phyloP scores from a whole-genome alignment of 2,113 vertebrate species.

The Bujurquina vittata region DNA sequence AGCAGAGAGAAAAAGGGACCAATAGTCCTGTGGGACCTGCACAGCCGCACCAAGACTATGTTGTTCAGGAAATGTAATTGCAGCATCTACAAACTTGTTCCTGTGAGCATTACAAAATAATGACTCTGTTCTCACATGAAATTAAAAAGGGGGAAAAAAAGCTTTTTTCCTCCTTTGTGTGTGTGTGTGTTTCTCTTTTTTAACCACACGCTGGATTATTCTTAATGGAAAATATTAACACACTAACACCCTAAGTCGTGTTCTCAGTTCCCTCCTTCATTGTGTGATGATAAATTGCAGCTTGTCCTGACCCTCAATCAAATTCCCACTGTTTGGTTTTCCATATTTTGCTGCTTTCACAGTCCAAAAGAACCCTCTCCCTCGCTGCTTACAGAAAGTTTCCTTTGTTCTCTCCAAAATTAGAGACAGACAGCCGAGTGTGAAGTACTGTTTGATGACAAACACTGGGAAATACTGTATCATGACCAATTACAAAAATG shows the following conservation, averaged over 20 bases:
- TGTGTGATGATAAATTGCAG: slow-evolving; percentile 75
- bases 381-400: slow-evolving; percentile 42
- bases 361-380: slow-evolving; percentile 50
- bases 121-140: slow-evolving; percentile 76
- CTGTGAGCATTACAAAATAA: slow-evolving; percentile 81
- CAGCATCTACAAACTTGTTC: slow-evolving; percentile 77
- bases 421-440: slow-evolving; percentile 56
- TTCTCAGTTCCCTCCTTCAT: slow-evolving; percentile 57
- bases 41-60: slow-evolving; percentile 69
- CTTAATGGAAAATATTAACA: slow-evolving; percentile 70
- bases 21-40: slow-evolving; percentile 62
- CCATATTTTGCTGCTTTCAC: slow-evolving; percentile 48
- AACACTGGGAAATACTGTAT: slow-evolving; percentile 58
- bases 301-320: slow-evolving; percentile 72
- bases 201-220: slow-evolving; percentile 60
- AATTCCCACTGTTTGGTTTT: slow-evolving; percentile 59
- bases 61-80: slow-evolving; percentile 83
- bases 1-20: slow-evolving; percentile 61
- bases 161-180: not conserved
- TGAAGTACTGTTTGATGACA: slow-evolving; percentile 66
- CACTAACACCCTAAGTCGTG: slow-evolving; percentile 58
- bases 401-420: slow-evolving; percentile 58
- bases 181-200: slow-evolving; percentile 37
- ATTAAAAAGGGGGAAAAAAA: slow-evolving; percentile 62
- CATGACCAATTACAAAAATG: slow-evolving; percentile 47